Evolutionary conservation across 2,888 invertebrate species (phyloP).

Genomic region (Xanthorhoe designata): DNA sequence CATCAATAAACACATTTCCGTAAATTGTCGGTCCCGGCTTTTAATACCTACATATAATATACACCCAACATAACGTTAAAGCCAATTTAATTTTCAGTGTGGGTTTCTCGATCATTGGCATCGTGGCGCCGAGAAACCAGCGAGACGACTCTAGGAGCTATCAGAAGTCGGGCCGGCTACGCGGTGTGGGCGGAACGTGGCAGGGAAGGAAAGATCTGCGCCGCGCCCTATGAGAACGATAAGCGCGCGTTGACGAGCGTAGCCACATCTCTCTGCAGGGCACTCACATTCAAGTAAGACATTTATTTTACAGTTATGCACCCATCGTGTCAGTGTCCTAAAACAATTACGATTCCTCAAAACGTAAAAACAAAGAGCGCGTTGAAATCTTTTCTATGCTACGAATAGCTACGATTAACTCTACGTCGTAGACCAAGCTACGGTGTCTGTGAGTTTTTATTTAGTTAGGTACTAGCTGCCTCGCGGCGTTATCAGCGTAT

Average conservation of each 20-base stretch:
- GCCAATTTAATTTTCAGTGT: slow-evolving; percentile 82
- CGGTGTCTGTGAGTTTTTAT: not conserved
- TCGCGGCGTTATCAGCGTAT: too few species aligned
- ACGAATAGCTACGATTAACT: slow-evolving; percentile 4
- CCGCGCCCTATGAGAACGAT: slow-evolving; percentile 90
- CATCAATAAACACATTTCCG: too few species aligned
- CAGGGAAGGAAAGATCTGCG: slow-evolving; percentile 91
- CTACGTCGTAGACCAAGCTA: slow-evolving; percentile 10
- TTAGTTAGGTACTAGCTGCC: not conserved
- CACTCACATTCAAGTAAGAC: slow-evolving; percentile 90
- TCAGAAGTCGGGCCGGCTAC: slow-evolving; percentile 91
- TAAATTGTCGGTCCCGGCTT: too few species aligned
- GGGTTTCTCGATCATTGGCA: slow-evolving; percentile 89
- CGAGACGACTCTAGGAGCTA: slow-evolving; percentile 89
- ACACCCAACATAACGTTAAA: too few species aligned
- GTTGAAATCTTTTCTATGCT: slow-evolving; percentile 17
- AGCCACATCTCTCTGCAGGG: slow-evolving; percentile 91
- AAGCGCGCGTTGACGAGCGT: slow-evolving; percentile 88
- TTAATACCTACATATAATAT: too few species aligned
- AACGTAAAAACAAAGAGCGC: not conserved
- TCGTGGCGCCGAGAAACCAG: slow-evolving; percentile 87
- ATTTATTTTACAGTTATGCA: not conserved
- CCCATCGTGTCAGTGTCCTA: not conserved
- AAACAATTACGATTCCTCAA: not conserved
- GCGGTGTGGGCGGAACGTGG: slow-evolving; percentile 95